A percentile compares a stretch with the other conserved stretches of the same genome.
Evolutionary conservation across 1,140 invertebrate genomes (phyloP).

Genomic region (Magallana ariakensis): DNA sequence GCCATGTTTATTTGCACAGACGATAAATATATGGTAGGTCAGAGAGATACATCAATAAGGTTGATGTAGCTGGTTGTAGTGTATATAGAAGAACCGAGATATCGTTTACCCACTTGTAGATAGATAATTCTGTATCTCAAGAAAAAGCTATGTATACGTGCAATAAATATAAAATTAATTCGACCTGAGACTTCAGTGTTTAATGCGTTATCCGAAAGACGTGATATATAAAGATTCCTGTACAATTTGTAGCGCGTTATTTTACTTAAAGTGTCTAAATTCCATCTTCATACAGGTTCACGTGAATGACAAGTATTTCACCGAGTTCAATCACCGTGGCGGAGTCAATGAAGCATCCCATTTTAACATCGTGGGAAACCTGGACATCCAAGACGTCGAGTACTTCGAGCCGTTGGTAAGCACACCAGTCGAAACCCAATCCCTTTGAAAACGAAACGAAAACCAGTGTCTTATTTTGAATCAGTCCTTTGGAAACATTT

Average conservation of each 20-base stretch:
- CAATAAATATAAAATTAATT: neutral
- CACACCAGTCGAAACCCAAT: neutral
- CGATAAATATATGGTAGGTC: constrained; percentile 84
- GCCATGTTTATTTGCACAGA: constrained; percentile 87
- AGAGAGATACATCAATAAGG: neutral
- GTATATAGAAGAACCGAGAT: too few species aligned
- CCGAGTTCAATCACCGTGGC: constrained; percentile 65
- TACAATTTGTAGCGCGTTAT: neutral
- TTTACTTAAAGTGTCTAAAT: neutral
- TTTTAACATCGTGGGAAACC: constrained; percentile 68
- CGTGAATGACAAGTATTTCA: constrained; percentile 68
- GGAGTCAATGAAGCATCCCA: constrained; percentile 60
- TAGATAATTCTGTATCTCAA: neutral
- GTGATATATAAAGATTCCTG: neutral
- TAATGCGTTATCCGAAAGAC: too few species aligned
- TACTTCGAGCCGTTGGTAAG: constrained; percentile 68
- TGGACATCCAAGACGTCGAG: constrained; percentile 67
- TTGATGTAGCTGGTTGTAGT: neutral
- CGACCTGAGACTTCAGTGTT: neutral
- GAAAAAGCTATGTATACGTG: neutral
- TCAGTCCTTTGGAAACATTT: neutral
- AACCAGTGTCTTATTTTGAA: neutral
- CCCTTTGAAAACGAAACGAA: neutral
- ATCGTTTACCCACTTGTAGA: too few species aligned
- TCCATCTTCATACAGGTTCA: constrained; percentile 63